A percentile compares a stretch with the other conserved stretches of the same genome.
phyloP scores from a whole-genome alignment of 2,888 invertebrate genomes.

The Acleris cristana region DNA sequence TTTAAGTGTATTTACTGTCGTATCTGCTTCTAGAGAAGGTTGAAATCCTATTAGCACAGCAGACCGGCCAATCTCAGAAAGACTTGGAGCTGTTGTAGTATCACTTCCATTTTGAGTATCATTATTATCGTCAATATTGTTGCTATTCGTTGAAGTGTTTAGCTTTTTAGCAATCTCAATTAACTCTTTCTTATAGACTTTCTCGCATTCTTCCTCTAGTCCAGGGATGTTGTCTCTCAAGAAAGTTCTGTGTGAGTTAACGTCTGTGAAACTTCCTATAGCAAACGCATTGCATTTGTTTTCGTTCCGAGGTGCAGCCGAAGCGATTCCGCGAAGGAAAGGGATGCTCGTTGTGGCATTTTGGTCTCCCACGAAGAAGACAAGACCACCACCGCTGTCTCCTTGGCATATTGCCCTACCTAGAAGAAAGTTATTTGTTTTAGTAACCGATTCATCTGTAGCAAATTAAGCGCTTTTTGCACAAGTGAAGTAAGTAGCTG shows the following conservation, averaged over 20 bases:
- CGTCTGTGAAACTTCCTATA: constrained; percentile 2
- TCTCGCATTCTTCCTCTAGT: constrained; percentile 4
- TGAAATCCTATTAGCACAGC: background rate
- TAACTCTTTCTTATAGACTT: background rate
- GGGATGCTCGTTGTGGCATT: background rate
- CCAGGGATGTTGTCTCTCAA: constrained; percentile 4
- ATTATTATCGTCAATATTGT: background rate
- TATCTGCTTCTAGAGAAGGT: background rate
- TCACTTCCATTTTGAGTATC: background rate
- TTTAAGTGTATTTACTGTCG: background rate
- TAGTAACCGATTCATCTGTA: background rate
- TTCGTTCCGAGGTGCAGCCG: constrained; percentile 1
- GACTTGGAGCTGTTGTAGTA: background rate
- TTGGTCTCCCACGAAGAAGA: background rate
- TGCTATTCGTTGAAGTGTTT: background rate
- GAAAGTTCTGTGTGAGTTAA: constrained; percentile 5
- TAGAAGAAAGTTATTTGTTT: background rate
- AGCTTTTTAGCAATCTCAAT: background rate
- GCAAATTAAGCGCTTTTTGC: too few relatives aligned
- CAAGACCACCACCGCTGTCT: constrained; percentile 6
- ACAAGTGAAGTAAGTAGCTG: too few relatives aligned
- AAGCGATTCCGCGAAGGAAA: constrained; percentile 10
- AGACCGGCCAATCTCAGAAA: background rate
- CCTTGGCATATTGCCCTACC: constrained; percentile 1
- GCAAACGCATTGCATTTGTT: constrained; percentile 6